Evolutionary conservation across 2,113 vertebrate genomes (phyloP).

Genomic region (Nannobrachium achirus): DNA sequence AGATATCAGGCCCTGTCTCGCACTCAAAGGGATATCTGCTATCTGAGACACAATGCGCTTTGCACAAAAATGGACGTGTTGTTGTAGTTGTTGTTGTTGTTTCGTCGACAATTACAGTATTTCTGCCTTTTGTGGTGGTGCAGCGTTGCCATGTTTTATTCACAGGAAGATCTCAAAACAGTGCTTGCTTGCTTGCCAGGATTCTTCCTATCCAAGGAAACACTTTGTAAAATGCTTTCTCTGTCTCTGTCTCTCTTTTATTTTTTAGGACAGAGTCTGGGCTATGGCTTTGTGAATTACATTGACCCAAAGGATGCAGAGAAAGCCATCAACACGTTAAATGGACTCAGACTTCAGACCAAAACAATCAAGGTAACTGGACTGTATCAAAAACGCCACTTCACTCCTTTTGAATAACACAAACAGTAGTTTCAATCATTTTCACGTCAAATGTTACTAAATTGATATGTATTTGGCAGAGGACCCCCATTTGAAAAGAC

Average conservation of each 20-base stretch:
- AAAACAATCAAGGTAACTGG: constrained; percentile 99
- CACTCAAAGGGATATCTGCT: constrained; percentile 57
- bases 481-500: too few relatives aligned
- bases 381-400: too few relatives aligned
- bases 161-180: not conserved
- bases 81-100: constrained; percentile 14
- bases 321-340: constrained; percentile 99
- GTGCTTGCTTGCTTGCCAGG: too few relatives aligned
- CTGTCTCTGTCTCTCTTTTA: constrained; percentile 27
- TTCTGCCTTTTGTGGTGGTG: constrained; percentile 38
- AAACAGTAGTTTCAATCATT: too few relatives aligned
- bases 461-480: too few relatives aligned
- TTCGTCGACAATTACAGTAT: constrained; percentile 33
- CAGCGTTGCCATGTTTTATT: constrained; percentile 25
- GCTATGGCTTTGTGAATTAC: constrained; percentile 99
- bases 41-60: constrained; percentile 58
- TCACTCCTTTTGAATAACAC: too few relatives aligned
- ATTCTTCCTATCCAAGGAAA: not conserved
- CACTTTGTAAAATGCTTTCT: constrained; percentile 23
- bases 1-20: constrained; percentile 64
- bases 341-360: constrained; percentile 99
- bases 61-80: constrained; percentile 49
- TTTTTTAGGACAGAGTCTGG: constrained; percentile 95
- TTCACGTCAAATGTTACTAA: too few relatives aligned
- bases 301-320: constrained; percentile 99